Evolutionary conservation across 2,888 invertebrate genomes (phyloP).

Genomic region (Azorinus chamasolen): DNA sequence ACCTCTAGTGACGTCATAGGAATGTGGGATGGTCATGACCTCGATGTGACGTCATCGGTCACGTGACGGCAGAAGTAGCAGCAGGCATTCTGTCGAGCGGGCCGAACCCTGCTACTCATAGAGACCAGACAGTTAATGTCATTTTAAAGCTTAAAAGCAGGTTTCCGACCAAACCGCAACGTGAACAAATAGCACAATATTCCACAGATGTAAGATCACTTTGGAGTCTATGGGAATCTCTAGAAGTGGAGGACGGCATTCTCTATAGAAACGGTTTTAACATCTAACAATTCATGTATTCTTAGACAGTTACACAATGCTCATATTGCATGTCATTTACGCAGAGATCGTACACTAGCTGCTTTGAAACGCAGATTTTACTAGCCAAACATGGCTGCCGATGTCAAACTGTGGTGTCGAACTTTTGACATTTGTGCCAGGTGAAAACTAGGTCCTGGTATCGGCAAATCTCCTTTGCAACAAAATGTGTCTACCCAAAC

Average conservation of each 20-base stretch:
- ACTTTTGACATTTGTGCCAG: conserved; percentile 55
- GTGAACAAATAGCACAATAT: background rate
- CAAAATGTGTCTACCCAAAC: conserved; percentile 22
- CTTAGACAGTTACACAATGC: conserved; percentile 41
- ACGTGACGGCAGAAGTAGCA: too few species aligned
- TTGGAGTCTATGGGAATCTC: conserved; percentile 40
- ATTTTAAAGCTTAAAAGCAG: too few species aligned
- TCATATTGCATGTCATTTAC: conserved; percentile 49
- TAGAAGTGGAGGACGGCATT: conserved; percentile 21
- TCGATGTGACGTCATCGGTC: too few species aligned
- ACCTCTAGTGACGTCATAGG: too few species aligned
- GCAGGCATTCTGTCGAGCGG: too few species aligned
- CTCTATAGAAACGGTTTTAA: conserved; percentile 23
- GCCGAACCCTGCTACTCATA: too few species aligned
- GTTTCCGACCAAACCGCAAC: background rate
- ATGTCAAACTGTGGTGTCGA: too few species aligned
- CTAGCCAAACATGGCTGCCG: too few species aligned
- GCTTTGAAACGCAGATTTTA: too few species aligned
- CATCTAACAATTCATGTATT: conserved; percentile 20
- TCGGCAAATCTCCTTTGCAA: conserved; percentile 45
- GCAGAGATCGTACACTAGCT: conserved; percentile 48
- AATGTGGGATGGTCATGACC: too few species aligned
- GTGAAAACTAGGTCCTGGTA: conserved; percentile 58
- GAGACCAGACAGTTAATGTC: too few species aligned
- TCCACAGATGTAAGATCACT: conserved; percentile 4